Base-by-base conservation (phyloP, 2,797 vertebrate genomes). In the Telmatherina bonti region DNA sequence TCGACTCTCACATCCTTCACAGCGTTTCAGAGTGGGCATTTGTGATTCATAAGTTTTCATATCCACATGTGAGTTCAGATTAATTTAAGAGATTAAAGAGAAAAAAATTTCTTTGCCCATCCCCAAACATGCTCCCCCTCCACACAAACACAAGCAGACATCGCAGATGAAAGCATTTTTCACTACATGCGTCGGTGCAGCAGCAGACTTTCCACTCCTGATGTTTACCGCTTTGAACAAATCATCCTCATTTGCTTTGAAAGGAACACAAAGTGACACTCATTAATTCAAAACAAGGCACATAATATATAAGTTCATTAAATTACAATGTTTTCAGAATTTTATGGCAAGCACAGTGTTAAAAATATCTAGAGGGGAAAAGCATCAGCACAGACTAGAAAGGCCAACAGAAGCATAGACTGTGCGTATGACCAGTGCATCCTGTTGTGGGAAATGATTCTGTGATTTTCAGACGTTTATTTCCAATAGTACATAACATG, bases 21-120 rank as follows among this genome's bases (percentile, higher is more conserved):
- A 65, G 63, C 24, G 49, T 73, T 67, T 78, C 55, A 70, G 61
- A 5, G 26, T 45, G 61, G 68, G 76, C 54, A 35, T 78, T 62
- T 81, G 35, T 57, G 67, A 82, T 83, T 69, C 67, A 76, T 70
- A 74, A 22, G 36, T 76, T 77, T 79, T 79, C 63, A 75, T 62
- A 80, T 85, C 82, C 84, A 65, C 65, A 72, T 84, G 24, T 69
- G 83, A 90, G 76, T 85, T 87, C 74, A 71, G 76, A 73, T 67
- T 84, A 83, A 90, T 90, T 90, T 85, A 79, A 55, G 68, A 87
- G 88, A 91, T 91, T 90, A 90, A 90, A 89, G 87, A 51, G 55
- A 73, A 75, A 81, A 61, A 66, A n/a, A n/a, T n/a, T 72, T 29
- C 69, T 29, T 49, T 70, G 62, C 66, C 71, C 78, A 47, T 15